These are phyloP conservation scores for Ametastegia equiseti DNA, from an alignment of 2,888 invertebrate species.

Conservation along the genomic window DNA sequence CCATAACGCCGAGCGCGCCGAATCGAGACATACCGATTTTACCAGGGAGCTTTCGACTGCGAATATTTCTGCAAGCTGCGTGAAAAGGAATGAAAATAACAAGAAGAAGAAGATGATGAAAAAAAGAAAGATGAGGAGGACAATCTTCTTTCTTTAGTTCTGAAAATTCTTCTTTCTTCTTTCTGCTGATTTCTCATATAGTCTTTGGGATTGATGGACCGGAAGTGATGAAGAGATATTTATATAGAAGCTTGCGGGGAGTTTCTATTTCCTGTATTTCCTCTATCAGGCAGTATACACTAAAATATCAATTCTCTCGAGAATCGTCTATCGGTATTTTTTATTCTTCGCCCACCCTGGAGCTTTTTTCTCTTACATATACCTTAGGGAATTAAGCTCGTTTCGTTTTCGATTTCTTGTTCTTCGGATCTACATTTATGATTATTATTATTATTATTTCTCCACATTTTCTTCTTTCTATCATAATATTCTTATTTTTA, in stretches of 20 bases:
- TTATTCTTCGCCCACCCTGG: neutral
- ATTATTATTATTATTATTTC: neutral
- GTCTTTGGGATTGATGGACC: constrained; percentile 2
- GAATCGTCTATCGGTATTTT: neutral
- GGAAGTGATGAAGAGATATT: constrained; percentile 11
- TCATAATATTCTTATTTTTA: neutral
- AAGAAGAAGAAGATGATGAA: neutral
- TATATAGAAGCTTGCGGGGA: neutral
- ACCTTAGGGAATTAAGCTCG: too few species aligned
- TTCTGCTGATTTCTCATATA: neutral
- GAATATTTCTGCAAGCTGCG: too few species aligned
- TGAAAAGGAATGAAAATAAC: neutral
- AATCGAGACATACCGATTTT: too few species aligned
- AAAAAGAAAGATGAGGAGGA: neutral
- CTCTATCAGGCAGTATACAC: neutral
- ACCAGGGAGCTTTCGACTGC: too few species aligned
- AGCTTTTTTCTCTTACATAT: too few species aligned
- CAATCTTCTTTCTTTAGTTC: neutral
- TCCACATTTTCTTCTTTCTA: neutral
- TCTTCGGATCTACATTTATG: neutral
- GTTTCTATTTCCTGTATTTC: constrained; percentile 4
- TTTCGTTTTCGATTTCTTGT: neutral
- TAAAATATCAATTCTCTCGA: constrained; percentile 1
- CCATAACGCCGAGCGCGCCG: neutral
- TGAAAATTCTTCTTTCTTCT: neutral